Base-by-base conservation (phyloP, 2,797 vertebrate species). In the Champsocephalus gunnari region DNA sequence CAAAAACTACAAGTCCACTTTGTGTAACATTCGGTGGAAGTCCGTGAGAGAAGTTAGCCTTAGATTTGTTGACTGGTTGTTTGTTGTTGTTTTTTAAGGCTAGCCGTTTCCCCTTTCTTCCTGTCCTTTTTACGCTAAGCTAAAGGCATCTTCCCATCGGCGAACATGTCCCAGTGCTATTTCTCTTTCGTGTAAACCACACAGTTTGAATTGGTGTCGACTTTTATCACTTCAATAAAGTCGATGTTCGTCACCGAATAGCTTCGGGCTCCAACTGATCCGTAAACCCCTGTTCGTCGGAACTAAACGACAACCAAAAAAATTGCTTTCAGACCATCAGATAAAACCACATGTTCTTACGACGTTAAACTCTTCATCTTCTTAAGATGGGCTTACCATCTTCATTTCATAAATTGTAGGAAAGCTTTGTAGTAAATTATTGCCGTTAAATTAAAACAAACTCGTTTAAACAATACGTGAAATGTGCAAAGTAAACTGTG, bases 401-500 rank as follows among this genome's bases (percentile, higher is more conserved):
- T 41, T 11, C 56, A 17, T 24, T 3, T 63, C 5, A 48, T 61
- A 2, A 41, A n/a, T 11, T 3, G n/a, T 1, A 62, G 50, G 48
- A 71, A 58, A 47, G 10, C 47, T 72, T 67, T 71, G 71, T 66
- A 73, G 24, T 3, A 28, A 38, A 50, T 75, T 79, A 85, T 80
- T 83, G 67, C 75, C 72, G 61, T 76, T 49, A 59, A 82, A 80
- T 57, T 21, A 72, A 68, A 43, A 54, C 71, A 63, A 66, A 72
- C 49, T 51, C 9, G 0, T 43, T 62, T 10, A 8, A 51, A 66
- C 55, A 64, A 24, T n/a, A 77, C 71, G 70, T 56, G 66, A 82
- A 66, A 76, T 80, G 80, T 87, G 81, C 75, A 88, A 86, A 84
- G 0, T 12, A 68, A 69, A 64, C 32, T 0, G 3, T 14, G 43